phyloP scores from a whole-genome alignment of 2,113 vertebrate species.

The Paramormyrops kingsleyae region DNA sequence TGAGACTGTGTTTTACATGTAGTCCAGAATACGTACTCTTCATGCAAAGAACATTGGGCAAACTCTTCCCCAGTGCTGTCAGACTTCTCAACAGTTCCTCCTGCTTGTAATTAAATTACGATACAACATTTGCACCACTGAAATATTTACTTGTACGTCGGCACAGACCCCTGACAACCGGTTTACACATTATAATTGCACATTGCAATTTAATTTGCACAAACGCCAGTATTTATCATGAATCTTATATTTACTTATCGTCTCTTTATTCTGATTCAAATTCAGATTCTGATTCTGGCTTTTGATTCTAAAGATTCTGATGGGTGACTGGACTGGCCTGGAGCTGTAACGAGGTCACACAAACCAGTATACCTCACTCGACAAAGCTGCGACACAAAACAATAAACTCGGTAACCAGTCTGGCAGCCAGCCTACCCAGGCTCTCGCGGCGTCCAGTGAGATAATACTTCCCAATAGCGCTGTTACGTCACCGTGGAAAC shows the following conservation, averaged over 20 bases:
- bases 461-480: conserved; percentile 22
- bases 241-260: neutral
- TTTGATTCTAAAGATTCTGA: neutral
- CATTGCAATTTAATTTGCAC: neutral
- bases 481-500: conserved; percentile 25
- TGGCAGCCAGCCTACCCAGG: conserved; percentile 20
- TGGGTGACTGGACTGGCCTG: neutral
- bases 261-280: neutral
- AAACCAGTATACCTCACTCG: neutral
- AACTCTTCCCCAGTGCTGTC: neutral
- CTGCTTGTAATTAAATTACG: neutral
- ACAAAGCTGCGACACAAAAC: conserved; percentile 6
- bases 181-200: neutral
- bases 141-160: neutral
- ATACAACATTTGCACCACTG: neutral
- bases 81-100: neutral
- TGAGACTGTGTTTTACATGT: neutral
- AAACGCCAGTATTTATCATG: neutral
- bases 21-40: neutral
- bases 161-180: neutral
- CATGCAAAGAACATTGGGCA: neutral
- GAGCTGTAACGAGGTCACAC: neutral
- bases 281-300: neutral
- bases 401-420: conserved; percentile 19
- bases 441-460: conserved; percentile 17